These are phyloP conservation scores for Mylabris phalerata DNA, from an alignment of 1,140 invertebrate species.

Conservation along the genomic window DNA sequence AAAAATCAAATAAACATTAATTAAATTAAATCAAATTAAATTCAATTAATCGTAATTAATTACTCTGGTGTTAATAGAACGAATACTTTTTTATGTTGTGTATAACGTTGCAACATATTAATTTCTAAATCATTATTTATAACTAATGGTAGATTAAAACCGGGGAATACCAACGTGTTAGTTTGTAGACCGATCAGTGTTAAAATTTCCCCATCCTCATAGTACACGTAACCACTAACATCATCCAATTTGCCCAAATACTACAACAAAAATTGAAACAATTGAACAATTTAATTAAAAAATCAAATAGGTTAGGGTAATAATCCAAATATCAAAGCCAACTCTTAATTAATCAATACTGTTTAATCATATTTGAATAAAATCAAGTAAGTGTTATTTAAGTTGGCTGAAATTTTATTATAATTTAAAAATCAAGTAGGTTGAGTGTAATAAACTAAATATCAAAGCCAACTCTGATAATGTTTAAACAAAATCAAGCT, in stretches of 20 bases:
- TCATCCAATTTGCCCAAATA: slow-evolving; percentile 40
- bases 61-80: slow-evolving; percentile 37
- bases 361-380: no score
- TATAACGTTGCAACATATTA: slow-evolving; percentile 28
- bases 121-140: slow-evolving; percentile 29
- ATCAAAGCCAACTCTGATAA: no score
- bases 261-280: slow-evolving; percentile 23
- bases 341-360: no score
- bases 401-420: no score
- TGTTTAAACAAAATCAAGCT: no score
- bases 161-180: slow-evolving; percentile 40
- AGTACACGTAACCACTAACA: slow-evolving; percentile 37
- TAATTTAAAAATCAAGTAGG: no score
- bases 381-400: no score
- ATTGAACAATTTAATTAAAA: no score
- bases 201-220: slow-evolving; percentile 37
- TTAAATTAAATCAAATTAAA: neutral
- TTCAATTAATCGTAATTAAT: slow-evolving; percentile 4
- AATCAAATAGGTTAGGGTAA: no score
- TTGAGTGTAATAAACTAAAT: no score
- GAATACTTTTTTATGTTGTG: slow-evolving; percentile 32
- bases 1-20: neutral
- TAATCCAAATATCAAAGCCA: no score
- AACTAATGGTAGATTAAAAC: slow-evolving; percentile 39
- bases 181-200: slow-evolving; percentile 34